A percentile compares a stretch with the other conserved stretches of the same genome.
phyloP scores from a whole-genome alignment of 2,888 invertebrate genomes.

The Heteropelma amictum region DNA sequence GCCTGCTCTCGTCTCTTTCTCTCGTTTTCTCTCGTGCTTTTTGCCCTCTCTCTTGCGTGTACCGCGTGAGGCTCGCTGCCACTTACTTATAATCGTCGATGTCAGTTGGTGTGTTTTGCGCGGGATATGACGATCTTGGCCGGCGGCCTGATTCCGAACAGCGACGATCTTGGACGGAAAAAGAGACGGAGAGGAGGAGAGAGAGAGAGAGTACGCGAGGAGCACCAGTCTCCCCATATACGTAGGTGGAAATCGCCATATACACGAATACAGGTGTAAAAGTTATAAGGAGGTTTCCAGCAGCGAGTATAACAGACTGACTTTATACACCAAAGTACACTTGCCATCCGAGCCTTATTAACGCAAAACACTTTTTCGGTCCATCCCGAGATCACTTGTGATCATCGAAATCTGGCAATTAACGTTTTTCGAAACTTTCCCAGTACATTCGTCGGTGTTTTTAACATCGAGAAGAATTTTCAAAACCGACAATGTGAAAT shows the following conservation, averaged over 20 bases:
- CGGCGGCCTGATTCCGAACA: constrained; percentile 54
- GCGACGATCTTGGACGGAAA: not conserved
- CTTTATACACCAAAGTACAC: constrained; percentile 38
- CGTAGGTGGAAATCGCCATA: constrained; percentile 66
- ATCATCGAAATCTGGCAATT: too few relatives aligned
- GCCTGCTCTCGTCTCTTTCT: not conserved
- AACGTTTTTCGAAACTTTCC: too few relatives aligned
- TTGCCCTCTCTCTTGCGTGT: not conserved
- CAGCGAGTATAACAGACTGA: constrained; percentile 7
- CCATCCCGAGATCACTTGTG: too few relatives aligned
- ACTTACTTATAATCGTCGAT: constrained; percentile 68
- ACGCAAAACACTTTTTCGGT: constrained; percentile 5
- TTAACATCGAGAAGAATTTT: too few relatives aligned
- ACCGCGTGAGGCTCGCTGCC: constrained; percentile 40
- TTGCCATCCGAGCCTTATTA: constrained; percentile 34
- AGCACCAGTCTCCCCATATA: constrained; percentile 70
- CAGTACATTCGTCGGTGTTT: too few relatives aligned
- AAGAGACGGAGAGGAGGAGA: constrained; percentile 9
- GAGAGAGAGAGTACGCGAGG: constrained; percentile 50
- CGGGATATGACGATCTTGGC: constrained; percentile 64
- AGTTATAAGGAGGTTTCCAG: constrained; percentile 39
- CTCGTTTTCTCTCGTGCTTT: not conserved
- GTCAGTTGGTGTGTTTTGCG: constrained; percentile 68
- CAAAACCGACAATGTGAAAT: too few relatives aligned
- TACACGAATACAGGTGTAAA: constrained; percentile 72